phyloP scores from a whole-genome alignment of 2,797 vertebrate genomes.

The Bothrops alternatus region DNA sequence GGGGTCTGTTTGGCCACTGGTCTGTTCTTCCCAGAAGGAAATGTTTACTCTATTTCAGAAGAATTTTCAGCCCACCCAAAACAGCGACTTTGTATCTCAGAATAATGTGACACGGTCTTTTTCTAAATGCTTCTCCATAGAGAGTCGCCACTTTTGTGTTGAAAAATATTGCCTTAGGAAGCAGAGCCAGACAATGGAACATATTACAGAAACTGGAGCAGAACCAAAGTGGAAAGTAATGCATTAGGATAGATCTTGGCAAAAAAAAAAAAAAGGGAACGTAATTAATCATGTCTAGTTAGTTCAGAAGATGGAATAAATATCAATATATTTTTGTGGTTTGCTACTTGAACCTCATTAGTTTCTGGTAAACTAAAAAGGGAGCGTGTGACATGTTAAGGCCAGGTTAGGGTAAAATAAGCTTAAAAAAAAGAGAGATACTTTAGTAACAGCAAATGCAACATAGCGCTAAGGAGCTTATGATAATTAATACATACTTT shows the following conservation, averaged over 20 bases:
- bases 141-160: not conserved
- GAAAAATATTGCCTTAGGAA: not conserved
- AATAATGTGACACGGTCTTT: not conserved
- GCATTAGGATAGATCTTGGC: too few relatives aligned
- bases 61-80: slow-evolving; percentile 19
- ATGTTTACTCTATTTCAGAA: slow-evolving; percentile 26
- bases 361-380: not conserved
- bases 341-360: not conserved
- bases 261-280: not conserved
- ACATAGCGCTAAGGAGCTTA: not conserved
- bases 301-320: not conserved
- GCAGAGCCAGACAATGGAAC: not conserved
- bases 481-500: not conserved
- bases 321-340: not conserved
- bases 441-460: not conserved
- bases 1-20: slow-evolving; percentile 25
- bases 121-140: not conserved
- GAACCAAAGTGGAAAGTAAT: not conserved
- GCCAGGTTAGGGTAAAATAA: not conserved
- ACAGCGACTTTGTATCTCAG: not conserved
- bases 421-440: not conserved
- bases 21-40: slow-evolving; percentile 30
- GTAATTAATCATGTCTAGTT: not conserved
- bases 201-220: not conserved
- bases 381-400: not conserved